These are phyloP conservation scores for Dunckerocampus dactyliophorus DNA, from an alignment of 2,113 vertebrate genomes.

Conservation along the genomic window DNA sequence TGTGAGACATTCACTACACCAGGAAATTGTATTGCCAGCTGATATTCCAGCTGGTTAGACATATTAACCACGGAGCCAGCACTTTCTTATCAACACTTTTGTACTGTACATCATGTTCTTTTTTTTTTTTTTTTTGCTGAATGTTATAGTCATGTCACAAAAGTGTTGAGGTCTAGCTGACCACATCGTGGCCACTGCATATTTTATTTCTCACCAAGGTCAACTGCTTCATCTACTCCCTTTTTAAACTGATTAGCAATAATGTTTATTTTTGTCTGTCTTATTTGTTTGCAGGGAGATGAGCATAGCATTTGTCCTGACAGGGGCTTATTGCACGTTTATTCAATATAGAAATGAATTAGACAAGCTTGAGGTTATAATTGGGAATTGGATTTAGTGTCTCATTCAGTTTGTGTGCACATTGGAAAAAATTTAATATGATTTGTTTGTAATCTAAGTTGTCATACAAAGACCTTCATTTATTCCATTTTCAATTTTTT, in stretches of 20 bases:
- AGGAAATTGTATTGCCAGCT: conserved; percentile 2
- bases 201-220: conserved; percentile 42
- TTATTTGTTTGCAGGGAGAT: conserved; percentile 29
- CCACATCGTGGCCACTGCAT: background rate
- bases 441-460: conserved; percentile 4
- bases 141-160: background rate
- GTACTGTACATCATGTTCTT: background rate
- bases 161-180: background rate
- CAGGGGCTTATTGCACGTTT: conserved; percentile 15
- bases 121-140: background rate
- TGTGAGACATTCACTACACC: conserved; percentile 13
- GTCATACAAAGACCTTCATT: too few species aligned
- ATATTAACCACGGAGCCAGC: conserved; percentile 8
- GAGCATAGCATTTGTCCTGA: conserved; percentile 31
- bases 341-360: conserved; percentile 32
- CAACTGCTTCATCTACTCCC: conserved; percentile 34
- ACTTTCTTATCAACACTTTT: conserved; percentile 16
- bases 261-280: conserved; percentile 27
- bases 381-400: conserved; percentile 39
- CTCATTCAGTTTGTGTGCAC: conserved; percentile 25
- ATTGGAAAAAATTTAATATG: background rate
- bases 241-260: conserved; percentile 41
- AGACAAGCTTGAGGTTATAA: conserved; percentile 4
- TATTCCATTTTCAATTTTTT: too few species aligned
- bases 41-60: background rate